phyloP scores from a whole-genome alignment of 1,140 invertebrate genomes.

The Scaptomyza hsui region DNA sequence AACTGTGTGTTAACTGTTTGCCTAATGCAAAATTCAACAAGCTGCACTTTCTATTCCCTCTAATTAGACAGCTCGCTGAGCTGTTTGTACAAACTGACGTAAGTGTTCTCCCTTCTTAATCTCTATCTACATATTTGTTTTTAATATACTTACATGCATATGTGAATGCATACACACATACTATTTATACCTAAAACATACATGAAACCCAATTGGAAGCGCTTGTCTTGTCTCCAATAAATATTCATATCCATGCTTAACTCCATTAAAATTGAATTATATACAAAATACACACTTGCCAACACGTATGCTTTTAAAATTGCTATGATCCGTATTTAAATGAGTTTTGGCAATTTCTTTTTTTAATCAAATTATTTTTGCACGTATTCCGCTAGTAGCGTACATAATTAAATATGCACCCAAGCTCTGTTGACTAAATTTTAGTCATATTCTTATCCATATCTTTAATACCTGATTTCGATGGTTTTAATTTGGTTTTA shows the following conservation, averaged over 20 bases:
- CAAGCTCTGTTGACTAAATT: no score
- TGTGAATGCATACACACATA: constrained; percentile 23
- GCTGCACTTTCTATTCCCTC: constrained; percentile 39
- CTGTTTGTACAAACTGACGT: constrained; percentile 60
- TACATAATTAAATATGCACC: no score
- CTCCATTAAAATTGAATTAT: constrained; percentile 11
- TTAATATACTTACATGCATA: constrained; percentile 1
- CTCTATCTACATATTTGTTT: constrained; percentile 14
- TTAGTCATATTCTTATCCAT: no score
- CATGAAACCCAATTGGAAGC: neutral
- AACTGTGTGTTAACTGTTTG: constrained; percentile 23
- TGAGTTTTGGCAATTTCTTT: neutral
- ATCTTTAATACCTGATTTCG: no score
- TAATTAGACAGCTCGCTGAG: constrained; percentile 45
- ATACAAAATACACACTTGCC: constrained; percentile 8
- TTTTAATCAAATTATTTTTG: no score
- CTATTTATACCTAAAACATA: neutral
- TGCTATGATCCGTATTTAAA: neutral
- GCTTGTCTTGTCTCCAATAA: constrained; percentile 14
- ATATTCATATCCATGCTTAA: constrained; percentile 12
- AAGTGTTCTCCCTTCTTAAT: constrained; percentile 45
- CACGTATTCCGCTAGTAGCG: no score
- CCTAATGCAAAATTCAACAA: constrained; percentile 41
- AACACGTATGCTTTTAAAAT: constrained; percentile 30
- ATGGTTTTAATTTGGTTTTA: no score